Evolutionary conservation across 2,113 vertebrate genomes (phyloP), one percentile per base, ranked within the genome.

Genomic region (Ascaphus truei): DNA sequence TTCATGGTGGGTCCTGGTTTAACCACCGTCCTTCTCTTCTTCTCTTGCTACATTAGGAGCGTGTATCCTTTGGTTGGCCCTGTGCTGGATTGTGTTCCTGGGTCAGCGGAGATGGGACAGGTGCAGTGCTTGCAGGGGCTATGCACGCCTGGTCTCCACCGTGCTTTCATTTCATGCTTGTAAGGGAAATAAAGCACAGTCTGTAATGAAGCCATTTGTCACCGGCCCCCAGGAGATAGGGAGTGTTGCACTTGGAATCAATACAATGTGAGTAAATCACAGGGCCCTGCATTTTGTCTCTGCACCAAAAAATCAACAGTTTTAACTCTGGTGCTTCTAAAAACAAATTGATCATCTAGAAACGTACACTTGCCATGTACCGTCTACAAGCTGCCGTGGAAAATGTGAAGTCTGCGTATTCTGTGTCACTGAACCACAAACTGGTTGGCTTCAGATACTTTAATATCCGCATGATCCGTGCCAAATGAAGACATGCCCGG

Each of bases 211-310:
- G 80, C 1, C 27, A 56, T 52, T 67, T 48, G 75, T 81, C 73
- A 64, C 62, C 0, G 26, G 43, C 45, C 34, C 29, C 31, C 22
- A 34, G 20, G 45, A 51, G 47, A 64, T 36, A 79, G 47, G 30
- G 41, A 11, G 30, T 78, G 81, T 79, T 78, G 69, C 23, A 68
- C 74, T 9, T 33, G 78, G 78, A 87, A 60, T 82, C 85, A 83
- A 83, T 83, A 76, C 79, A 80, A 83, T 85, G 81, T 80, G 81
- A 76, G n/a, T n/a, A n/a, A n/a, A n/a, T n/a, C n/a, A n/a, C n/a
- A n/a, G n/a, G n/a, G n/a, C n/a, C n/a, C n/a, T n/a, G n/a, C n/a
- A n/a, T n/a, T n/a, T n/a, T n/a, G n/a, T n/a, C 82, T 83, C 80
- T 72, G 74, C 77, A 73, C 47, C 68, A 81, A 77, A 77, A 76